Evolutionary conservation across 35 echinoderm and acorn worm genomes (phyloP), one percentile per base, ranked within the genome.

Genomic region (Hemicentrotus pulcherrimus): DNA sequence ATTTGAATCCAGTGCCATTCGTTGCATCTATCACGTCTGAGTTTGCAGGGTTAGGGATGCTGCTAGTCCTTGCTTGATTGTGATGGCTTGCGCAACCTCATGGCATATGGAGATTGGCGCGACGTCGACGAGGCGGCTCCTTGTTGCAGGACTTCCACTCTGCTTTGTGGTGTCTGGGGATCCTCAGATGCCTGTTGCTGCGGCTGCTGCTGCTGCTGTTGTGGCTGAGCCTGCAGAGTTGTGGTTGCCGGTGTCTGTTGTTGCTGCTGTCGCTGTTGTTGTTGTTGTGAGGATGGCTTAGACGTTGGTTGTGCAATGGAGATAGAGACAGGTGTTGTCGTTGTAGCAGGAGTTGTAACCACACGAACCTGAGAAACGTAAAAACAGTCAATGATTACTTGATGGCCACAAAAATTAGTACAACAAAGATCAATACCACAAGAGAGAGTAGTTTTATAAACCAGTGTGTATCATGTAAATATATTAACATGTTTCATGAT

Each of bases 21-120:
- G 47, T 19, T 88, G 95, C 31, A 95, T 46, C 52, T 97, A 61
- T 59, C 45, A 48, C 15, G 19, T 45, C 35, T 85, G 70, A 85
- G 70, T 85, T 19, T 90, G 31, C 32, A 90, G 88, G 46, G 86
- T 22, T 13, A 22, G 24, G 28, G 86, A 30, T 13, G 45, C 7
- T 47, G 32, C 31, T 90, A 96, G 32, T 96, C 94, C 32, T 70
- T 95, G 47, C 95, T 95, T 24, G 95, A 96, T 50, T 98, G 96
- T 33, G 97, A 98, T 28, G 97, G 97, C 86, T 98, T 98, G 18
- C 97, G 70, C 58, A 96, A 86, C 71, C 97, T 92, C 97, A 98
- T 98, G 9, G 97, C 96, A 65, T 98, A 98, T 9, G 97, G 97
- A 16, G 97, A 98, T 47, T 93, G 91, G 19, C 91, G 91, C 2